Percentiles rank a stretch among this genome's conserved stretches.
These are phyloP conservation scores for Aegithalos caudatus DNA, from an alignment of 2,113 vertebrate species.

Conservation along the genomic window DNA sequence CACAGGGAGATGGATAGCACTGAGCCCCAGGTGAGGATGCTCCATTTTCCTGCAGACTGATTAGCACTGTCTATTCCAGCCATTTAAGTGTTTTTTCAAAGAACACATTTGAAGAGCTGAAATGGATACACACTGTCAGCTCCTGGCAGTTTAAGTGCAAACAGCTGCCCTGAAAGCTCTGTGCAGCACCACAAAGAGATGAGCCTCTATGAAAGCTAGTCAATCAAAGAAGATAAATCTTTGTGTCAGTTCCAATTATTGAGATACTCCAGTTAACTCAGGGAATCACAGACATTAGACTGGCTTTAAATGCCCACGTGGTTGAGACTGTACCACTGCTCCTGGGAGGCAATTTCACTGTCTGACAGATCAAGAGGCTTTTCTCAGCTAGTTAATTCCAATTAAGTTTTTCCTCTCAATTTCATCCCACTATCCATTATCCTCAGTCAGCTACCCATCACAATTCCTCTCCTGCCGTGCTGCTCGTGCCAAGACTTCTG, in stretches of 20 bases:
- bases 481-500: neutral
- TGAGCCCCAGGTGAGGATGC: slow-evolving; percentile 41
- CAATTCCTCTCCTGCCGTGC: neutral
- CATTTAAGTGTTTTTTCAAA: slow-evolving; percentile 57
- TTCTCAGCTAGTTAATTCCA: slow-evolving; percentile 62
- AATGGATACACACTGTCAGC: slow-evolving; percentile 58
- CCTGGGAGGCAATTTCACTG: slow-evolving; percentile 37
- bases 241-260: slow-evolving; percentile 45
- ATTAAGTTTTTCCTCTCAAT: slow-evolving; percentile 60
- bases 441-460: neutral
- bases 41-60: slow-evolving; percentile 52
- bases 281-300: slow-evolving; percentile 37
- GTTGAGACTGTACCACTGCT: slow-evolving; percentile 27
- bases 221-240: slow-evolving; percentile 60
- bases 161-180: slow-evolving; percentile 50
- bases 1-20: slow-evolving; percentile 18
- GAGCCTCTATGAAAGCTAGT: slow-evolving; percentile 35
- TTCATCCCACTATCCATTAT: slow-evolving; percentile 51
- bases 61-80: slow-evolving; percentile 27
- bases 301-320: slow-evolving; percentile 50
- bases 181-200: slow-evolving; percentile 41
- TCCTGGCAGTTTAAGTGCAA: slow-evolving; percentile 61
- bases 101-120: slow-evolving; percentile 23
- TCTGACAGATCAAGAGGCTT: slow-evolving; percentile 61
- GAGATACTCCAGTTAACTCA: slow-evolving; percentile 33